A percentile compares a stretch with the other conserved stretches of the same genome.
Evolutionary conservation across 1,140 invertebrate genomes (phyloP).

Genomic region (Apis florea): DNA sequence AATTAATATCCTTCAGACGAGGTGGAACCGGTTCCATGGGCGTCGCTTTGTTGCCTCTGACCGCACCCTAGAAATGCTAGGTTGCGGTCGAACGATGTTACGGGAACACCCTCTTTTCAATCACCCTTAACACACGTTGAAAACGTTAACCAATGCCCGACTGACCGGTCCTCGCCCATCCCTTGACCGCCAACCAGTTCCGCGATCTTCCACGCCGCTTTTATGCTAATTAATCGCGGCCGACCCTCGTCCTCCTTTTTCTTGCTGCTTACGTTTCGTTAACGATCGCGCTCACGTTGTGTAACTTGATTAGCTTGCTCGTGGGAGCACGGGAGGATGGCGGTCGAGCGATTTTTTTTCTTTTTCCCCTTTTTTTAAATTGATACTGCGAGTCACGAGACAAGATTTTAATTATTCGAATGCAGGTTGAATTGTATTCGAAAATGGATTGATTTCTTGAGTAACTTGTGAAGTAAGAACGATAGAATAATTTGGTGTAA

Average conservation of each 20-base stretch:
- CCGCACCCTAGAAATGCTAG: constrained; percentile 58
- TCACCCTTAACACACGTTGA: constrained; percentile 50
- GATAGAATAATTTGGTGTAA: no score
- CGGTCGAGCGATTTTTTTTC: no score
- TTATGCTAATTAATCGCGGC: constrained; percentile 26
- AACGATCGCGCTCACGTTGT: background rate
- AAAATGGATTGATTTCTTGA: no score
- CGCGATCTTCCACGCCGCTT: background rate
- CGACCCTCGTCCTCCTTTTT: no score
- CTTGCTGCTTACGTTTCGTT: background rate
- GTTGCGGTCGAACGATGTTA: constrained; percentile 43
- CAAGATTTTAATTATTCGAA: no score
- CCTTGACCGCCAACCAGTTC: background rate
- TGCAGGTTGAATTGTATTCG: no score
- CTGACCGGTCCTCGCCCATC: background rate
- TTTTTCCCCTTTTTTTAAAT: no score
- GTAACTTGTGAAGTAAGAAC: no score
- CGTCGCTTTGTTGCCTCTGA: constrained; percentile 64
- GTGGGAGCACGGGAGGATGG: no score
- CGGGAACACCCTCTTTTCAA: constrained; percentile 61
- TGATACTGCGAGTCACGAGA: no score
- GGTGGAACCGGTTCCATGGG: constrained; percentile 44
- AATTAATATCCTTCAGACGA: constrained; percentile 44
- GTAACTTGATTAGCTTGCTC: no score
- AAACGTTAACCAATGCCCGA: constrained; percentile 39